phyloP scores from a whole-genome alignment of 2,113 vertebrate genomes.

The Limanda limanda region DNA sequence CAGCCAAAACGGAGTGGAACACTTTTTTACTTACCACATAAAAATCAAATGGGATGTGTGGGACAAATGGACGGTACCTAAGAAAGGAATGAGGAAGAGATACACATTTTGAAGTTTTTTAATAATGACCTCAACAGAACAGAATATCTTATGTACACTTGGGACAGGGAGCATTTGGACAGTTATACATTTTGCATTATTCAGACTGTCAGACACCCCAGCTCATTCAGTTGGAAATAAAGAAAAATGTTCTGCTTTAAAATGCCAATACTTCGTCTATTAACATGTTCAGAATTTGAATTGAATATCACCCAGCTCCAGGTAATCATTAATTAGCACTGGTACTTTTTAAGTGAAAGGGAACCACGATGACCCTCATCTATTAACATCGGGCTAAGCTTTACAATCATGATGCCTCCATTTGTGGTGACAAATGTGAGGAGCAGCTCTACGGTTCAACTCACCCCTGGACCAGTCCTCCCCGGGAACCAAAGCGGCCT shows the following conservation, averaged over 20 bases:
- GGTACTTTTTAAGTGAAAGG: too few species aligned
- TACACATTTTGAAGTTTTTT: background rate
- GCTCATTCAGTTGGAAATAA: background rate
- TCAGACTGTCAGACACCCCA: background rate
- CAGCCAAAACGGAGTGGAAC: background rate
- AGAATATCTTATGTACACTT: background rate
- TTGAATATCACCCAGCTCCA: background rate
- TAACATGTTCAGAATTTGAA: background rate
- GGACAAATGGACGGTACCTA: slow-evolving; percentile 96
- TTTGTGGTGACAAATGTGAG: background rate
- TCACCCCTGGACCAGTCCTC: slow-evolving; percentile 91
- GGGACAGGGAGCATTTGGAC: background rate
- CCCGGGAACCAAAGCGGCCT: slow-evolving; percentile 90
- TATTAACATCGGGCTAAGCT: background rate
- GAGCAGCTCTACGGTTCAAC: slow-evolving; percentile 34
- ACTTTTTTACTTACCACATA: slow-evolving; percentile 89
- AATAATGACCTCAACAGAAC: background rate
- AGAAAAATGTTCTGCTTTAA: too few species aligned
- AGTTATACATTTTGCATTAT: background rate
- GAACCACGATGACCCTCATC: too few species aligned
- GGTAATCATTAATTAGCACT: too few species aligned
- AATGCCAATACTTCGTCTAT: background rate
- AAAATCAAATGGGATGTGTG: slow-evolving; percentile 97
- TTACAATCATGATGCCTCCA: background rate
- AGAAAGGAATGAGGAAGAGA: background rate